Evolutionary conservation across 2,797 vertebrate species (phyloP), one percentile per base, ranked within the genome.

Genomic region (Arrhamphus sclerolepis): DNA sequence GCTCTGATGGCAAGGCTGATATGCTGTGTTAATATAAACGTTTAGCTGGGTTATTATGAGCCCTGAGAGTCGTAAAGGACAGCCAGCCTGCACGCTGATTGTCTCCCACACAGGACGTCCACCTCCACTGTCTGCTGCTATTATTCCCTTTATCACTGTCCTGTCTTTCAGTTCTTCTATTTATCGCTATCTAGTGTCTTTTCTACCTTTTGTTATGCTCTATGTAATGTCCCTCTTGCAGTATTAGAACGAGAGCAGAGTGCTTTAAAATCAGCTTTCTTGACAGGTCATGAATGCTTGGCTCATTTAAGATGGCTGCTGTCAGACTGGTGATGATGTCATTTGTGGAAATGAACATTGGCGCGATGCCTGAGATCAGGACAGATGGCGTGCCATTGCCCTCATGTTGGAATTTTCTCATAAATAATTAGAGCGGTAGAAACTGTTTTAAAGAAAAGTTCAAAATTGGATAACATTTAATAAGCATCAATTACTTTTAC

Each of bases 1-100:
- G 84, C 80, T 88, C 74, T 84, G 91, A 92, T 91, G 86, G 90
- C 81, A 60, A 86, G 78, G 84, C 87, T 89, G 91, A 93, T 93
- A 91, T 85, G 87, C 89, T 73, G 90, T 90, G 91, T 91, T 93
- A 93, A 93, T 93, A 92, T 91, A 91, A 92, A 90, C 88, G 85
- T 93, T 93, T 93, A 93, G 90, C 84, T 31, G 62, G 84, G 85
- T 91, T 90, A 93, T 93, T 93, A 93, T 87, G 87, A 88, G 85
- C 81, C 88, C 78, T 66, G 80, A 81, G 81, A 80, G 85, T 90
- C 90, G 77, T 91, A 92, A 92, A 90, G 87, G 87, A 88, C 83
- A 78, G 81, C 70, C 74, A 77, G 84, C 89, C 88, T 83, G 57
- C 62, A 4, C 53, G 18, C 77, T 86, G 80, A 92, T 91, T 87